Percentiles rank a stretch among this genome's conserved stretches.
Evolutionary conservation across 2,888 invertebrate species (phyloP).

Genomic region (Xiphydria camelus): DNA sequence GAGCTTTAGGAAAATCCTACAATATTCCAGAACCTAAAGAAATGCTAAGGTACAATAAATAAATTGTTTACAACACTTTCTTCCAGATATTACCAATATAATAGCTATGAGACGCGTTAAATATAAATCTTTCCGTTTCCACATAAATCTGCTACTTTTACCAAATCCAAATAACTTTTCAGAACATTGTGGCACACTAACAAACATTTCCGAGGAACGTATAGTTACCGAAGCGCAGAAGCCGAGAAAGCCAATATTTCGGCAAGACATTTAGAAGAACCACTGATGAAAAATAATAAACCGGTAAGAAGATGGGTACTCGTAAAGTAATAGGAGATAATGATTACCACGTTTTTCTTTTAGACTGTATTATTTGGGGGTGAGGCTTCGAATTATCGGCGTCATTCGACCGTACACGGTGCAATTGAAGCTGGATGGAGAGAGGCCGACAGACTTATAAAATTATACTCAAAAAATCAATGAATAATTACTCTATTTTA

Average conservation of each 20-base stretch:
- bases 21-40: conserved; percentile 60
- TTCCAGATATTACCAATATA: no score
- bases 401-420: conserved; percentile 72
- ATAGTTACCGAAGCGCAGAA: conserved; percentile 65
- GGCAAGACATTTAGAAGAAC: conserved; percentile 62
- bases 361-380: conserved; percentile 70
- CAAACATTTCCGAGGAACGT: conserved; percentile 72
- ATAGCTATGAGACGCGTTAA: no score
- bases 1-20: conserved; percentile 60
- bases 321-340: neutral
- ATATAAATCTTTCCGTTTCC: no score
- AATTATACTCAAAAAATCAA: neutral
- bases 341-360: no score
- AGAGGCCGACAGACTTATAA: conserved; percentile 67
- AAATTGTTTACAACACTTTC: no score
- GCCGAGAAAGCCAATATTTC: conserved; percentile 61
- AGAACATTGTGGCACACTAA: conserved; percentile 75
- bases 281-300: conserved; percentile 54
- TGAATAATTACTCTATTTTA: no score
- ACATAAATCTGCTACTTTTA: no score
- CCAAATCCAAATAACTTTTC: no score
- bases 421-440: conserved; percentile 75
- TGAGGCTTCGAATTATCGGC: conserved; percentile 68
- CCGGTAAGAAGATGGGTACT: conserved; percentile 48
- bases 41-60: no score